These are phyloP conservation scores for Aphodius granarius DNA, from an alignment of 2,888 invertebrate species.

Conservation along the genomic window DNA sequence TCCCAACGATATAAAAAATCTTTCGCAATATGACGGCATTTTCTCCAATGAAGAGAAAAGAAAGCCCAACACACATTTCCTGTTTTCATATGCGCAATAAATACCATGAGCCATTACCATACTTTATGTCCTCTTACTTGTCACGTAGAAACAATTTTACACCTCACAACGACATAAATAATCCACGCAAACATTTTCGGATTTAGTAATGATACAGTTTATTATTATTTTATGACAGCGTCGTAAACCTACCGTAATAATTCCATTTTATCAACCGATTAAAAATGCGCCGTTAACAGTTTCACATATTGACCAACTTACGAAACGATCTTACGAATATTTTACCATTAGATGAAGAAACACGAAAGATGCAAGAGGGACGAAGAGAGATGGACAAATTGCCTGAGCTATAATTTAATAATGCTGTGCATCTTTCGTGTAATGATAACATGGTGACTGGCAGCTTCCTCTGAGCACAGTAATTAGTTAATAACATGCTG, in stretches of 20 bases:
- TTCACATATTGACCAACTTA: background rate
- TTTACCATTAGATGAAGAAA: background rate
- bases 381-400: background rate
- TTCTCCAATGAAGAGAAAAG: background rate
- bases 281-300: background rate
- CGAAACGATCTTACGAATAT: background rate
- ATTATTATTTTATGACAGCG: background rate
- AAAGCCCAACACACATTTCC: background rate
- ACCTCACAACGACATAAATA: background rate
- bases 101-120: background rate
- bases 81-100: background rate
- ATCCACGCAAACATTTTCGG: background rate
- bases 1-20: background rate
- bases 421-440: slow-evolving; percentile 1
- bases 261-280: background rate
- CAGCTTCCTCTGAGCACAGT: slow-evolving; percentile 7
- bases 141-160: background rate
- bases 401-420: slow-evolving; percentile 8
- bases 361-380: background rate
- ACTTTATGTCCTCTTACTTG: background rate
- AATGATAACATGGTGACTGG: slow-evolving; percentile 8
- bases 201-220: background rate
- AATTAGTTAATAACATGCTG: slow-evolving; percentile 12
- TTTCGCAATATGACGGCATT: background rate
- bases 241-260: background rate